A percentile compares a stretch with the other conserved stretches of the same genome.
These are phyloP conservation scores for Eustalomyia histrio DNA, from an alignment of 2,888 invertebrate genomes.

Conservation along the genomic window DNA sequence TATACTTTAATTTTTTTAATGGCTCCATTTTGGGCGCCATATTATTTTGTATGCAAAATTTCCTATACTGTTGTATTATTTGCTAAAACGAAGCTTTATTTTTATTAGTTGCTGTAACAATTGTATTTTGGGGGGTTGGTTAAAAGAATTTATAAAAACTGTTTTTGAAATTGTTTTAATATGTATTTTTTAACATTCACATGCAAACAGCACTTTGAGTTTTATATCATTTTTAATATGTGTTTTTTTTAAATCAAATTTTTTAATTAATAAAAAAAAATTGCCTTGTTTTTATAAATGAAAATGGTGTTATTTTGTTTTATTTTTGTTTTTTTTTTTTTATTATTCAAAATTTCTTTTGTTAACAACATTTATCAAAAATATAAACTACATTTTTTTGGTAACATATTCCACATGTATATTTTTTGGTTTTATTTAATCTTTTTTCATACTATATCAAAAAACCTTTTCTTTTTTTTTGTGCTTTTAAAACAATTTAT, in stretches of 20 bases:
- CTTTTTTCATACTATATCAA: constrained; percentile 25
- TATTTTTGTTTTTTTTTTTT: constrained; percentile 28
- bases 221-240: constrained; percentile 24
- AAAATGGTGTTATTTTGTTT: not conserved
- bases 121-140: constrained; percentile 7
- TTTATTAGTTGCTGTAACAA: not conserved
- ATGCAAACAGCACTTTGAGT: constrained; percentile 47
- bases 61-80: not conserved
- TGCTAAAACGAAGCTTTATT: constrained; percentile 8
- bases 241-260: constrained; percentile 18
- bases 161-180: not conserved
- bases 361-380: constrained; percentile 77
- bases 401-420: constrained; percentile 65
- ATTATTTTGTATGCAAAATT: not conserved
- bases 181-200: constrained; percentile 52
- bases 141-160: too few species aligned
- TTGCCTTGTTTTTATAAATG: constrained; percentile 10
- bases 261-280: constrained; percentile 7
- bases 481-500: constrained; percentile 68
- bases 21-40: not conserved
- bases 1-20: too few species aligned
- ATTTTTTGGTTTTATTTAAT: constrained; percentile 34
- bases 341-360: constrained; percentile 33
- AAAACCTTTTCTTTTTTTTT: constrained; percentile 56
- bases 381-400: constrained; percentile 74